Evolutionary conservation across 2,113 vertebrate genomes (phyloP), one percentile per base, ranked within the genome.

Genomic region (Forbesichthys papilliferus): DNA sequence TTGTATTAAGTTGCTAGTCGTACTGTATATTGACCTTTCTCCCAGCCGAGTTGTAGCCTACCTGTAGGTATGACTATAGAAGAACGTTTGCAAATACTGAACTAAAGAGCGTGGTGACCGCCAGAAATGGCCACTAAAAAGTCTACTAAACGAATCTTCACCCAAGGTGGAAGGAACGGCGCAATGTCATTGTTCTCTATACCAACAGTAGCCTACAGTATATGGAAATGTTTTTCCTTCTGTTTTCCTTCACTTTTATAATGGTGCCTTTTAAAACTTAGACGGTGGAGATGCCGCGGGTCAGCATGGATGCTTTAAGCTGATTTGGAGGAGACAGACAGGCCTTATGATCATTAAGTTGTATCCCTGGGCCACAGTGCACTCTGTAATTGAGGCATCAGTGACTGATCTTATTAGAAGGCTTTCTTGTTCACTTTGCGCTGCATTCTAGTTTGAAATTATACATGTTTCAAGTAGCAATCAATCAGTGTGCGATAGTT

Each of bases 1-100:
- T 63, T 58, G 64, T 72, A 84, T 86, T 86, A 85, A 77, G 83
- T 74, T 87, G 67, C 66, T 58, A 63, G 74, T 75, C 62, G 60
- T 65, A 64, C 67, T 53, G 1, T 82, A 88, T 86, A 90, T 88
- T 84, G 89, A 89, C 78, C 70, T 79, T 71, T 82, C 82, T 85
- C 60, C 53, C 4, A 60, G 77, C 36, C 79, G 80, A 81, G 90
- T 27, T 27, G 75, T 81, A 81, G 27, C 68, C 72, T 68, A 49
- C 59, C 87, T 89, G 90, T 88, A 87, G 2, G 27, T 27, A 88
- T 91, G 87, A 89, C 51, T 27, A 27, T 27, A 27, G 16, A 9
- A 59, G 63, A 73, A 73, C 47, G 49, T 59, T 75, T 73, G 77
- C 71, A 68, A 73, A 72, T 78, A 61, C 65, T 74, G 76, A 85